These are phyloP conservation scores for Aurelia aurita complex sp. Pacific DNA, from an alignment of 30 jellyfish, hydroid and myxozoan species.

Conservation along the genomic window DNA sequence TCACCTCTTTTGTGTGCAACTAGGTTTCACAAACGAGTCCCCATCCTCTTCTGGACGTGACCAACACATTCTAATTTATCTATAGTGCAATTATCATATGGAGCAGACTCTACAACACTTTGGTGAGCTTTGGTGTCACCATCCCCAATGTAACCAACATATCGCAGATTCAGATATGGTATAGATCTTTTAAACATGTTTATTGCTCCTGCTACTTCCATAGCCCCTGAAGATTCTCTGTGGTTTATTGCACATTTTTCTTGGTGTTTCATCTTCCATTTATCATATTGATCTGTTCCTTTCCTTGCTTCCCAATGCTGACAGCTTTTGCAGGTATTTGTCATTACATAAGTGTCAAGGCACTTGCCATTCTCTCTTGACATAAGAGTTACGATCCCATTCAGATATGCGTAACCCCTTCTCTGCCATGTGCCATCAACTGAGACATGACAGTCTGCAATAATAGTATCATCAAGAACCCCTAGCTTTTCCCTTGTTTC, in stretches of 20 bases:
- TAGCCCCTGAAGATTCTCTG: slow-evolving; percentile 47
- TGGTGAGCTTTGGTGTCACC: slow-evolving; percentile 1
- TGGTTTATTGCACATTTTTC: slow-evolving; percentile 17
- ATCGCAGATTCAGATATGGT: slow-evolving; percentile 9
- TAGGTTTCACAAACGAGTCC: too few species aligned
- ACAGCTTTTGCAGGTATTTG: slow-evolving; percentile 50
- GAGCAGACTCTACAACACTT: not conserved
- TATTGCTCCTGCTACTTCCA: slow-evolving; percentile 58
- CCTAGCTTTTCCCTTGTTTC: not conserved
- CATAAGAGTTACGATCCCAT: slow-evolving; percentile 38
- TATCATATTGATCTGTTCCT: slow-evolving; percentile 5
- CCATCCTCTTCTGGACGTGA: too few species aligned
- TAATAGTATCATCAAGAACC: not conserved
- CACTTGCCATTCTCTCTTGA: slow-evolving; percentile 22
- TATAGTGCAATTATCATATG: too few species aligned
- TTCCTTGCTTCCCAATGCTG: slow-evolving; percentile 10
- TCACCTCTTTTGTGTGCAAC: too few species aligned
- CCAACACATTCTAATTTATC: too few species aligned
- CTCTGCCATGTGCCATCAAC: slow-evolving; percentile 54
- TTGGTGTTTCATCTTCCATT: slow-evolving; percentile 33
- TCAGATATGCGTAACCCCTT: slow-evolving; percentile 31
- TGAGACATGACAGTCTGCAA: slow-evolving; percentile 37
- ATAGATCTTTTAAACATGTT: slow-evolving; percentile 32
- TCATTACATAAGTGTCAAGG: slow-evolving; percentile 33
- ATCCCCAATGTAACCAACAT: slow-evolving; percentile 21